Evolutionary conservation across 2,113 vertebrate species (phyloP).

Genomic region (Phyllostomus hastatus): DNA sequence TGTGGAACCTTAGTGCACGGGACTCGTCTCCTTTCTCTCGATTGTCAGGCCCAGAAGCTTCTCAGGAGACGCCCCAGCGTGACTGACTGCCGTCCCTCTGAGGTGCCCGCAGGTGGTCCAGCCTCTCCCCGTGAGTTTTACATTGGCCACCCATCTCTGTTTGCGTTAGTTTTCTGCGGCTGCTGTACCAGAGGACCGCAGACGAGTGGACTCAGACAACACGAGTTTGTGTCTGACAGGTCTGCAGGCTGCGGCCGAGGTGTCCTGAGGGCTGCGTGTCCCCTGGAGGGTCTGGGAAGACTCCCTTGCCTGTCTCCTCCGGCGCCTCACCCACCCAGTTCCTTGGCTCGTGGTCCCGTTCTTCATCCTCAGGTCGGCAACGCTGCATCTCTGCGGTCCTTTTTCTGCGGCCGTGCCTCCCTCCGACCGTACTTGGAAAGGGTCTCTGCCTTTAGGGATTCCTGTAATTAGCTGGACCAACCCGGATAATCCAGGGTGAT

Average conservation of each 20-base stretch:
- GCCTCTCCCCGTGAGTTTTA: background rate
- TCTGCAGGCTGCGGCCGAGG: background rate
- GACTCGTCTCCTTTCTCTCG: background rate
- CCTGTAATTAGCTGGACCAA: background rate
- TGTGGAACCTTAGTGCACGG: background rate
- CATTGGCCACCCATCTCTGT: background rate
- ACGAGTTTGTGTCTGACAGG: accelerated
- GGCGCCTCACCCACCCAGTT: accelerated
- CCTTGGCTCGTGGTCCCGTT: background rate
- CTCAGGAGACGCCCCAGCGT: background rate
- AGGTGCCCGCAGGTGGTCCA: background rate
- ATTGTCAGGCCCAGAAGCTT: background rate
- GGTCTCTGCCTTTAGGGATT: background rate
- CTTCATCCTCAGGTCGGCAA: background rate
- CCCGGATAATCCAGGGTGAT: background rate
- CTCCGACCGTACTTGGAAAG: background rate
- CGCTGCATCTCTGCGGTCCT: background rate
- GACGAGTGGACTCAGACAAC: background rate
- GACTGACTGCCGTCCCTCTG: background rate
- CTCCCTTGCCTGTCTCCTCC: background rate
- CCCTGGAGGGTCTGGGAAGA: background rate
- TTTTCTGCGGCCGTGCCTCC: accelerated
- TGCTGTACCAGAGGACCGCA: background rate
- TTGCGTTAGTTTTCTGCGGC: background rate
- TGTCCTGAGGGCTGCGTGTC: background rate